Evolutionary conservation across 2,888 invertebrate genomes (phyloP).

Genomic region (Celastrina argiolus): DNA sequence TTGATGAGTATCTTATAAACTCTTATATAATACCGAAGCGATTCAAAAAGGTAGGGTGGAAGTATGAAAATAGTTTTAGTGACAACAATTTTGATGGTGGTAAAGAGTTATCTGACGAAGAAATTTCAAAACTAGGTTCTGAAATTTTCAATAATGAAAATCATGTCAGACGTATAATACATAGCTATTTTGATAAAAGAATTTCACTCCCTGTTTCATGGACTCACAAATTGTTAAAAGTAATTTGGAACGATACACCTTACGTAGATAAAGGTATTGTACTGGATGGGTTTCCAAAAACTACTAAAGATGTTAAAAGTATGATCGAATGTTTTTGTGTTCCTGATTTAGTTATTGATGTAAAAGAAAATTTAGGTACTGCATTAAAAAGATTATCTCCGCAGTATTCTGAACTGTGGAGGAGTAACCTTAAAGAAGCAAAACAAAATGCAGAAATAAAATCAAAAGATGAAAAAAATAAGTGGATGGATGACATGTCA

Average conservation of each 20-base stretch:
- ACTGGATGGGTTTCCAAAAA: conserved; percentile 80
- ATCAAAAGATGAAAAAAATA: conserved; percentile 41
- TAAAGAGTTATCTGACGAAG: conserved; percentile 52
- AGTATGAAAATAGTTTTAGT: conserved; percentile 60
- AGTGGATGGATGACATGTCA: conserved; percentile 52
- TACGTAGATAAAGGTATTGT: conserved; percentile 72
- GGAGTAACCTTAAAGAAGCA: conserved; percentile 55
- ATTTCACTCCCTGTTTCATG: conserved; percentile 61
- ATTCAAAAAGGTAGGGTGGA: conserved; percentile 63
- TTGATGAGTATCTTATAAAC: conserved; percentile 53
- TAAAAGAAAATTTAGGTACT: conserved; percentile 55
- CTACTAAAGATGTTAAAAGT: conserved; percentile 71
- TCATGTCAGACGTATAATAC: conserved; percentile 54
- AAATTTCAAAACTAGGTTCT: conserved; percentile 46
- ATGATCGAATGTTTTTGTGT: conserved; percentile 70
- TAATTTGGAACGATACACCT: conserved; percentile 75
- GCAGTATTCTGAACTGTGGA: conserved; percentile 56
- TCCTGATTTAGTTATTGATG: conserved; percentile 78
- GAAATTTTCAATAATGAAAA: conserved; percentile 58
- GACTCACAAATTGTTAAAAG: conserved; percentile 60
- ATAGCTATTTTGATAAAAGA: conserved; percentile 72
- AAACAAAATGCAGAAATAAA: conserved; percentile 45
- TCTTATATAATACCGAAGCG: conserved; percentile 56
- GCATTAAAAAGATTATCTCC: conserved; percentile 51
- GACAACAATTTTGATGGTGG: conserved; percentile 54